These are phyloP conservation scores for Norana najaformis DNA, from an alignment of 2,888 invertebrate genomes.

Conservation along the genomic window DNA sequence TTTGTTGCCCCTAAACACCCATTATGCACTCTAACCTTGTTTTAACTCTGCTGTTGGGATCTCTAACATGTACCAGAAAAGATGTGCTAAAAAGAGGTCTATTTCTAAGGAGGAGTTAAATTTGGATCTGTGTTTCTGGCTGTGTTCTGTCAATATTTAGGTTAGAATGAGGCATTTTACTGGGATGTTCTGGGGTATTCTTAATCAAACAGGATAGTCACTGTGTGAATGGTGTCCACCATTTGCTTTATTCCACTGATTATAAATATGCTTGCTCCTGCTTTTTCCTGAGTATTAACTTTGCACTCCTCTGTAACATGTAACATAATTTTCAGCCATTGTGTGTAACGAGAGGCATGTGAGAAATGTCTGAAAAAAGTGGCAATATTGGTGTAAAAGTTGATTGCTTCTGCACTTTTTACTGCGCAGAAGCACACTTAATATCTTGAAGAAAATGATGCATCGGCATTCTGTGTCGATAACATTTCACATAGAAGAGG, in stretches of 20 bases:
- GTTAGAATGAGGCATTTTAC: background rate
- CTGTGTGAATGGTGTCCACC: background rate
- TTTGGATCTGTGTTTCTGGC: background rate
- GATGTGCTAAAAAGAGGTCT: background rate
- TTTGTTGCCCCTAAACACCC: background rate
- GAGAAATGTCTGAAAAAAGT: background rate
- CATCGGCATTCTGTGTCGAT: background rate
- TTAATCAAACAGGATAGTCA: background rate
- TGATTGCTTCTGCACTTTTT: background rate
- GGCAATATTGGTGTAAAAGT: background rate
- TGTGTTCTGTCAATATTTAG: background rate
- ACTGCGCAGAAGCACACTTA: background rate
- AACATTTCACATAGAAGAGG: background rate
- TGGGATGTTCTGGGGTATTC: background rate
- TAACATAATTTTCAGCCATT: background rate
- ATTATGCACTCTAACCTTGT: background rate
- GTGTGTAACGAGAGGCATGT: background rate
- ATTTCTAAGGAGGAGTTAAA: background rate
- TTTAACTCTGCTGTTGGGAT: background rate
- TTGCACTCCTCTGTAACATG: background rate
- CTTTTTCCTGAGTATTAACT: background rate
- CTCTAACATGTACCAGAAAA: background rate
- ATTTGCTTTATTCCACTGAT: background rate
- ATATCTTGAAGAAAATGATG: background rate
- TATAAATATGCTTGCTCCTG: background rate